Conservation (phyloP, 1,140 invertebrate species). For the Branchinecta lynchi region DNA sequence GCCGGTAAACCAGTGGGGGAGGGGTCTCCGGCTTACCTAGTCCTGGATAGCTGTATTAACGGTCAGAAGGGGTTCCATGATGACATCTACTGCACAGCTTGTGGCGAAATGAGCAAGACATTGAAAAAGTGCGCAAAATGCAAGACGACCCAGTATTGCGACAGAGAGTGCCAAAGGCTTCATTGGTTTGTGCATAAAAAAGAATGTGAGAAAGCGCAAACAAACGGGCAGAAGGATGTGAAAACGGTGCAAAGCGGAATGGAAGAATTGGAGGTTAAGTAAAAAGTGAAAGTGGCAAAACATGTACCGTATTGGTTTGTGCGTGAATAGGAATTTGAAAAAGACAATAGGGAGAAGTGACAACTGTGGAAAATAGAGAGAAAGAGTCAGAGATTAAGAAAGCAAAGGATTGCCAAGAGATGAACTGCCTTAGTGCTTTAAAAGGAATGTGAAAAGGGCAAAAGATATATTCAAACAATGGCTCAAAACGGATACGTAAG, state of each 20-base stretch:
- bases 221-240: slow-evolving; percentile 35
- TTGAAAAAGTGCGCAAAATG: slow-evolving; percentile 89
- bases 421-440: too few relatives aligned
- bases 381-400: too few relatives aligned
- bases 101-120: slow-evolving; percentile 63
- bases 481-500: too few relatives aligned
- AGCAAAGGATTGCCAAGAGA: too few relatives aligned
- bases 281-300: slow-evolving; percentile 10
- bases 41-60: slow-evolving; percentile 72
- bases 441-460: too few relatives aligned
- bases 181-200: slow-evolving; percentile 97
- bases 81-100: slow-evolving; percentile 60
- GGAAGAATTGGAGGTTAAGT: slow-evolving; percentile 20
- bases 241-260: slow-evolving; percentile 24
- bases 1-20: slow-evolving; percentile 46
- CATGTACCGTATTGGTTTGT: too few relatives aligned
- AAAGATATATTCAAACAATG: too few relatives aligned
- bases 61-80: slow-evolving; percentile 61
- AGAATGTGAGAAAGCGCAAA: slow-evolving; percentile 34
- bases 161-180: slow-evolving; percentile 77
- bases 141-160: slow-evolving; percentile 83
- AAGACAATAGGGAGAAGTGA: too few relatives aligned
- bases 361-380: too few relatives aligned
- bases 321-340: too few relatives aligned
- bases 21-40: slow-evolving; percentile 41